Evolutionary conservation across 2,797 vertebrate genomes (phyloP), one percentile per base, ranked within the genome.

Genomic region (Coilia nasus): DNA sequence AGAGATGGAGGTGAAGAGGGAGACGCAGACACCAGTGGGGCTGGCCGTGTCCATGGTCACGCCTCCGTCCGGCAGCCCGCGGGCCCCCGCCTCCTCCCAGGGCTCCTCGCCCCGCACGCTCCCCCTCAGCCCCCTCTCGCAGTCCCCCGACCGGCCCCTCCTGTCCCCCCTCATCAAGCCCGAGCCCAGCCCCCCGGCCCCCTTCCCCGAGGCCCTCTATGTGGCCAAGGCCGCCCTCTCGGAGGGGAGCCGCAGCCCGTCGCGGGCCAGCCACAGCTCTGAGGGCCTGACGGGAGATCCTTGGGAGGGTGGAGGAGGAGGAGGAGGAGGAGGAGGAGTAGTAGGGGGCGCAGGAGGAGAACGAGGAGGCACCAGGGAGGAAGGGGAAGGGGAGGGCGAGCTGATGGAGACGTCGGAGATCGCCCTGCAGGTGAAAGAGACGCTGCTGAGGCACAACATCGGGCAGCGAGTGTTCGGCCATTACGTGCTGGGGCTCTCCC

Each of bases 391-490:
- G 87, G 91, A 0, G 0, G 97, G 99, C 57, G 97, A 97, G 86
- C 91, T 78, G 17, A 9, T 97, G 89, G 97, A 99, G 90, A 99
- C 98, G 0, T 94, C 97, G 0, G 97, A 98, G 93, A 98, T 99
- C 7, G 97, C 97, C 60, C 97, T 96, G 93, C 98, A 97, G 92
- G 97, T 99, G 93, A 99, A 98, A 91, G 98, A 99, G 86, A 96
- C 98, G 94, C 96, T 99, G 88, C 94, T 99, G 87, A 98, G 97
- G 85, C 97, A 99, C 93, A 98, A 98, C 94, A 98, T 99, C 0
- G 97, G 98, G 83, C 98, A 99, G 90, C 94, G 97, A 0, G 98
- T 99, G 83, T 99, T 99, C 0, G 98, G 97, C 50, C 97, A 98
- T 89, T 98, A 98, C 0, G 97, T 99, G 86, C 95, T 99, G 90